Percentiles rank a stretch among this genome's conserved stretches.
Evolutionary conservation across 2,113 vertebrate species (phyloP).

Genomic region (Podiceps cristatus): DNA sequence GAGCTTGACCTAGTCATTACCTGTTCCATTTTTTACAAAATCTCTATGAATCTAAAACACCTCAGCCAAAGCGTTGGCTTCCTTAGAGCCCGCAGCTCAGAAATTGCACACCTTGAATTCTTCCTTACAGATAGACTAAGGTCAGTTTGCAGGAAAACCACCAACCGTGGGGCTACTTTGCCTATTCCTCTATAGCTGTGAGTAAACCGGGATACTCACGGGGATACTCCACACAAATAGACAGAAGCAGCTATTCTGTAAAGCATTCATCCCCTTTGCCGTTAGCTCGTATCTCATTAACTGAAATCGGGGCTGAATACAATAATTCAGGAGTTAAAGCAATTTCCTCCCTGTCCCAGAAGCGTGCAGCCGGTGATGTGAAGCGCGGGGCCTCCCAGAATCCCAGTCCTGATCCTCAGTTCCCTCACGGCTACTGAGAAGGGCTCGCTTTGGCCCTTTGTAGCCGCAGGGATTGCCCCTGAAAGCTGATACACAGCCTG

Average conservation of each 20-base stretch:
- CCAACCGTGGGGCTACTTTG: background rate
- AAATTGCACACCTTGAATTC: background rate
- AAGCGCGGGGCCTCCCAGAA: background rate
- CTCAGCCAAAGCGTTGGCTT: slow-evolving; percentile 9
- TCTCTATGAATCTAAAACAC: background rate
- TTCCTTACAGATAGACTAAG: background rate
- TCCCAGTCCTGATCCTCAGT: background rate
- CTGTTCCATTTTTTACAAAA: slow-evolving; percentile 41
- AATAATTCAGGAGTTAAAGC: background rate
- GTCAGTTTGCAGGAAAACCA: background rate
- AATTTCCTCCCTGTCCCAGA: background rate
- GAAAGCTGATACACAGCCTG: background rate
- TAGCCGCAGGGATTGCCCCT: background rate
- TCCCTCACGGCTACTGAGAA: background rate
- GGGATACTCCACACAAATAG: background rate
- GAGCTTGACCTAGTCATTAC: slow-evolving; percentile 66
- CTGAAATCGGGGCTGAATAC: background rate
- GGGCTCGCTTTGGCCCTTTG: background rate
- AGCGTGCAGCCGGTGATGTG: background rate
- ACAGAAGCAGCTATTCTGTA: background rate
- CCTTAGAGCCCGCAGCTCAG: slow-evolving; percentile 3
- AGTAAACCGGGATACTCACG: background rate
- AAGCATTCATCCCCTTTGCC: background rate
- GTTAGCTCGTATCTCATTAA: background rate
- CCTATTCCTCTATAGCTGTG: background rate